Base-by-base conservation (phyloP, 2,888 invertebrate species). In the Cheilosia impressa region DNA sequence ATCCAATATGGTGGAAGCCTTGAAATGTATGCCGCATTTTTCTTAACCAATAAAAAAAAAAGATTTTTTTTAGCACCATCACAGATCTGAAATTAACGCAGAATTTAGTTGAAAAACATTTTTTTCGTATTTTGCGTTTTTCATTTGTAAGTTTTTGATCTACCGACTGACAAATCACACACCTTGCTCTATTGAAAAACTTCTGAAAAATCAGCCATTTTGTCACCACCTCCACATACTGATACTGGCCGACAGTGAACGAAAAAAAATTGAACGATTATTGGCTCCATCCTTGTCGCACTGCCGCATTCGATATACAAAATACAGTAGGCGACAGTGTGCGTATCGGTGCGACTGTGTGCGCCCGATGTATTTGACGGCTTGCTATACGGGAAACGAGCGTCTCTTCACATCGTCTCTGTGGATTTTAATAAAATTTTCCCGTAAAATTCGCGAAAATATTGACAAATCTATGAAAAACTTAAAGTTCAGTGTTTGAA, bases 371-470 rank as follows among this genome's bases (percentile, higher is more conserved):
- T 91, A 91, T 91, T 91, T 91, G 91, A 89, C 89, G 90, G 91
- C 89, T 90, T 90, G 90, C 89, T 89, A 90, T 73, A 88, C 88
- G 90, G 90, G 89, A 90, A 91, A 91, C 91, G 91, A 91, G 92
- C 92, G 91, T 91, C 91, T 91, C 87, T 89, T 90, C 89, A 90
- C 88, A 88, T 89, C 89, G 89, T 90, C 90, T 91, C 90, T 90
- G 89, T 87, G 88, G 90, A 89, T 91, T 91, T 90, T 89, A 90
- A 88, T 87, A 88, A 89, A 90, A 89, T 89, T 89, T 88, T 88
- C 87, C 89, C 89, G 90, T 89, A 90, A 90, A 91, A 90, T 88
- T 72, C 79, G 78, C 73, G 75, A 75, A 88, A 89, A 90, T 88
- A 90, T 89, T 88, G 88, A 87, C 77, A 88, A 90, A 88, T 88